phyloP scores from a whole-genome alignment of 2,113 vertebrate species.

The Strix aluco region DNA sequence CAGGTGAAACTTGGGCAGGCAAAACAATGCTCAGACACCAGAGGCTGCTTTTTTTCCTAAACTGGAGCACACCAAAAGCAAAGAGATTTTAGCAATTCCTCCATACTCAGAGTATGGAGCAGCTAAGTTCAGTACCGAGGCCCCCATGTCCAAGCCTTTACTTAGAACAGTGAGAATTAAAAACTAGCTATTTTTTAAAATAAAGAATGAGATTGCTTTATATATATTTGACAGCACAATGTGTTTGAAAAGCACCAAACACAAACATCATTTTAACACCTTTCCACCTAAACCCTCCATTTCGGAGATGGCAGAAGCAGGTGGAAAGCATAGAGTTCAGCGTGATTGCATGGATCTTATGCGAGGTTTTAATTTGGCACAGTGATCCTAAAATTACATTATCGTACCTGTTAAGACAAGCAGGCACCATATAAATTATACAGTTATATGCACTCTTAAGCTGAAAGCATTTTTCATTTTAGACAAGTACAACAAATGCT shows the following conservation, averaged over 20 bases:
- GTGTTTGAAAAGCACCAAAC: neutral
- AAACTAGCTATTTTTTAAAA: neutral
- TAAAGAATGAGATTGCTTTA: neutral
- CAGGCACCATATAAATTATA: neutral
- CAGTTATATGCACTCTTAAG: neutral
- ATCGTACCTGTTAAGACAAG: neutral
- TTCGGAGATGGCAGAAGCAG: neutral
- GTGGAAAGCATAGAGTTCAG: neutral
- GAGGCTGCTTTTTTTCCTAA: neutral
- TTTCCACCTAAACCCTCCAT: neutral
- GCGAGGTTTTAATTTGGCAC: neutral
- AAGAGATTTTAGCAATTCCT: neutral
- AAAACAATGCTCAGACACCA: neutral
- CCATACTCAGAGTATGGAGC: neutral
- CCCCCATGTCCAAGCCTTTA: neutral
- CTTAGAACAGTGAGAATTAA: neutral
- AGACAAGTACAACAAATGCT: neutral
- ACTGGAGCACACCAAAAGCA: neutral
- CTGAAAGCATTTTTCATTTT: constrained; percentile 9
- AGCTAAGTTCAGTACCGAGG: neutral
- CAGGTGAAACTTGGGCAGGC: neutral
- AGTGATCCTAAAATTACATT: neutral
- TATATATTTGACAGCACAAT: neutral
- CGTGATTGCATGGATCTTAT: neutral
- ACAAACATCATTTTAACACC: neutral